Evolutionary conservation across 2,113 vertebrate genomes (phyloP).

Genomic region (Takifugu bimaculatus): DNA sequence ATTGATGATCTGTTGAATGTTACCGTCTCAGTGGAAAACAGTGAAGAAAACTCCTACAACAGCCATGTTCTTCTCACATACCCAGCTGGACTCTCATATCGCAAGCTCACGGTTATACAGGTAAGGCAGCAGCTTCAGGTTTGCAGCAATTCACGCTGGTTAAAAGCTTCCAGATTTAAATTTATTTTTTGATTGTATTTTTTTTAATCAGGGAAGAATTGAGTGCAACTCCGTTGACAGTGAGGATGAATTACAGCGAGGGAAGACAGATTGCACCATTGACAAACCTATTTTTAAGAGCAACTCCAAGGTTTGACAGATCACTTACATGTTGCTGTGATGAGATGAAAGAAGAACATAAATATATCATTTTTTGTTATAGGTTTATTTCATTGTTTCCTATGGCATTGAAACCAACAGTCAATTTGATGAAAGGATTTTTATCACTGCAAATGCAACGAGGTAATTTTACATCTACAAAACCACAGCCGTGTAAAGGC

Average conservation of each 20-base stretch:
- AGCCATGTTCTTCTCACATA: conserved; percentile 69
- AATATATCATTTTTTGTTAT: conserved; percentile 3
- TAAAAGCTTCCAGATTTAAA: not conserved
- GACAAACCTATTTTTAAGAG: conserved; percentile 77
- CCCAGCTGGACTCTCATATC: conserved; percentile 75
- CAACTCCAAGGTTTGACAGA: conserved; percentile 57
- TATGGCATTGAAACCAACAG: conserved; percentile 60
- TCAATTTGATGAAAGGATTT: conserved; percentile 39
- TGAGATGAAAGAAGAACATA: not conserved
- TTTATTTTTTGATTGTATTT: not conserved
- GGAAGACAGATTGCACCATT: conserved; percentile 68
- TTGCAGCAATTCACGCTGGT: no score
- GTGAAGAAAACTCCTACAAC: conserved; percentile 79
- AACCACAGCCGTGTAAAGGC: not conserved
- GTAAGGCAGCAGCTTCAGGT: conserved; percentile 38
- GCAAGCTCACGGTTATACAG: conserved; percentile 58
- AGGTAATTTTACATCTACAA: conserved; percentile 54
- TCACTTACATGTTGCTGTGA: not conserved
- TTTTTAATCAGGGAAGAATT: conserved; percentile 61
- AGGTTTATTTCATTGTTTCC: conserved; percentile 66
- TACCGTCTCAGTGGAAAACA: conserved; percentile 73
- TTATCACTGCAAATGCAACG: conserved; percentile 54
- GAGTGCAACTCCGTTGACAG: conserved; percentile 68
- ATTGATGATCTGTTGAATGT: conserved; percentile 71
- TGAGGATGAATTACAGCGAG: conserved; percentile 11